Evolutionary conservation across 2,797 vertebrate species (phyloP), one percentile per base, ranked within the genome.

Genomic region (Mormyrops boulengeri): DNA sequence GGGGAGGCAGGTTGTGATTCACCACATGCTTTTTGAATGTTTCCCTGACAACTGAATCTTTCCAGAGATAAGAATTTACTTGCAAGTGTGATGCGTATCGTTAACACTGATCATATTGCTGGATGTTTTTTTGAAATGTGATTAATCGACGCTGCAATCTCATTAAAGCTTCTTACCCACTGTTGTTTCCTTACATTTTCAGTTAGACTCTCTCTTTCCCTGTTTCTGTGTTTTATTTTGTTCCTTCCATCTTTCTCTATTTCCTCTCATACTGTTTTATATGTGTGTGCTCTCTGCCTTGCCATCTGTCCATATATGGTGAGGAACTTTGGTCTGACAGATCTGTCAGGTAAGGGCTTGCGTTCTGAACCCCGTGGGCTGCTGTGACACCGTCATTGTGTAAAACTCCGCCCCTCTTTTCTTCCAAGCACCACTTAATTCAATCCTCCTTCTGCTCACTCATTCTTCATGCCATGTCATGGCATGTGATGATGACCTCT

Each of bases 41-140:
- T 52, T 85, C 49, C 82, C 47, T 85, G 82, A 50, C 44, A 47
- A 85, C 77, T 82, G 82, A 85, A 47, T 85, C 49, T 85, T 85
- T 85, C 9, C 49, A 52, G n/a, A 50, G 82, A 85, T 85, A 85
- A n/a, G 49, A 49, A 85, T 47, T 47, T 47, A 7, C 38, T 82
- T 82, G 77, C 77, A n/a, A 82, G 77, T 85, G 82, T 85, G 49
- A 85, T 12, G 44, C 50, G 9, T 85, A n/a, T 30, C 47, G 44
- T 85, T 52, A 85, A 26, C 82, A 85, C 44, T 50, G 44, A 85
- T 85, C 82, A 85, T 52, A 85, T 52, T 85, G 44, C 47, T 85
- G 82, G 82, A 52, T 85, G 47, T 85, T 22, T 52, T 52, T 85
- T 52, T 85, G n/a, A 85, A 47, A 50, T 26, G 22, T 85, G 44